These are phyloP conservation scores for Yponomeuta cagnagella DNA, from an alignment of 2,888 invertebrate species.

Conservation along the genomic window DNA sequence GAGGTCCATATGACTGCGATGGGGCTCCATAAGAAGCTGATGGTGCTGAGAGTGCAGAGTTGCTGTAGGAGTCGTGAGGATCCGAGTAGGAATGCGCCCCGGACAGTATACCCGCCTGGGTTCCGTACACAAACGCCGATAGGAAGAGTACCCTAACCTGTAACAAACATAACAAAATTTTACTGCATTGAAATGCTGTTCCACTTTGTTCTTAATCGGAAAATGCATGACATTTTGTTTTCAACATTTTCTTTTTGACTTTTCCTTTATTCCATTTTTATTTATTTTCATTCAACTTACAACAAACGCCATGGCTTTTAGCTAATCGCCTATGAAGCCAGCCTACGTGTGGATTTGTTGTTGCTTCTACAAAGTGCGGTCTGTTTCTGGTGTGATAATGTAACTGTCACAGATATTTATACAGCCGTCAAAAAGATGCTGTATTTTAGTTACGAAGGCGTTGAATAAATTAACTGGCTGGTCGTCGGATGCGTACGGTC, in stretches of 20 bases:
- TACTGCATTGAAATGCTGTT: background rate
- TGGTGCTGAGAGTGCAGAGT: slow-evolving; percentile 51
- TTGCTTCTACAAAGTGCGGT: slow-evolving; percentile 57
- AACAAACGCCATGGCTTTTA: slow-evolving; percentile 72
- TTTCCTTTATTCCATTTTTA: slow-evolving; percentile 18
- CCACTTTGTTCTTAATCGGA: too few species aligned
- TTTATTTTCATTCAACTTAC: slow-evolving; percentile 48
- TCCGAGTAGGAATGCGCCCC: slow-evolving; percentile 23
- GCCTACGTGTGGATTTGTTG: slow-evolving; percentile 46
- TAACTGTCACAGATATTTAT: slow-evolving; percentile 60
- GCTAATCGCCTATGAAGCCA: slow-evolving; percentile 69
- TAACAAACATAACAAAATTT: slow-evolving; percentile 32
- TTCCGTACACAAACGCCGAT: slow-evolving; percentile 50
- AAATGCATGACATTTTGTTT: too few species aligned
- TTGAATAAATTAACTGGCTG: slow-evolving; percentile 46
- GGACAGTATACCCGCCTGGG: slow-evolving; percentile 46
- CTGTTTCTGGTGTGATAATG: slow-evolving; percentile 58
- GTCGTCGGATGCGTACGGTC: slow-evolving; percentile 1
- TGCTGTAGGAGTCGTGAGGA: slow-evolving; percentile 36
- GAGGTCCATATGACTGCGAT: slow-evolving; percentile 47
- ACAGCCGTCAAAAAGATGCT: slow-evolving; percentile 39
- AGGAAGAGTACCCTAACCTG: slow-evolving; percentile 59
- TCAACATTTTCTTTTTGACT: slow-evolving; percentile 14
- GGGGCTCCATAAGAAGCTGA: slow-evolving; percentile 59
- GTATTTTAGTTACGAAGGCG: slow-evolving; percentile 47